Percentiles rank a stretch among this genome's conserved stretches.
These are phyloP conservation scores for Aurelia sp. DNA, from an alignment of 30 jellyfish, hydroid and myxozoan species.

Conservation along the genomic window DNA sequence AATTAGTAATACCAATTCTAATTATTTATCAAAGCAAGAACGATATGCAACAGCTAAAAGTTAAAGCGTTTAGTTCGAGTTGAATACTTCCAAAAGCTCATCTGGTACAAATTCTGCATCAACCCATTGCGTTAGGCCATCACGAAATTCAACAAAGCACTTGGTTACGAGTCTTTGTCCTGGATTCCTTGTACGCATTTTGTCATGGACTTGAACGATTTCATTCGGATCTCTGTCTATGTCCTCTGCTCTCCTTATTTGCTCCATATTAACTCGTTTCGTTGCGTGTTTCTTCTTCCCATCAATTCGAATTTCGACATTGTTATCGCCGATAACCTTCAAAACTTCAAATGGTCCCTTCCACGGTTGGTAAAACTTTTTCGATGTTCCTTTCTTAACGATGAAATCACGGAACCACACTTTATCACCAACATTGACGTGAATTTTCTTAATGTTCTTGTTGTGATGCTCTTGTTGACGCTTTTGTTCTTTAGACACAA, in stretches of 20 bases:
- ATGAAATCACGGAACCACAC: constrained; percentile 42
- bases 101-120: constrained; percentile 46
- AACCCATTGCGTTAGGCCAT: constrained; percentile 50
- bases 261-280: constrained; percentile 24
- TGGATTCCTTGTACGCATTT: constrained; percentile 46
- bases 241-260: constrained; percentile 33
- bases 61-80: constrained; percentile 30
- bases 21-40: neutral
- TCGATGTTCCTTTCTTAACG: constrained; percentile 23
- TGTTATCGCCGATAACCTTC: constrained; percentile 25
- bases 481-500: constrained; percentile 28
- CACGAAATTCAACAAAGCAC: constrained; percentile 33
- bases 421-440: constrained; percentile 25
- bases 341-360: constrained; percentile 44
- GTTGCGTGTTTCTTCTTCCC: constrained; percentile 4
- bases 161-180: constrained; percentile 56
- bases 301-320: neutral
- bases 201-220: constrained; percentile 50
- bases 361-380: constrained; percentile 49
- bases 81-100: constrained; percentile 34
- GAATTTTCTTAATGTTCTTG: constrained; percentile 1
- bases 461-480: constrained; percentile 32
- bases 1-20: constrained; percentile 30
- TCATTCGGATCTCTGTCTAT: constrained; percentile 37
- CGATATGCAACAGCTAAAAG: neutral